Conservation (phyloP, 1,140 invertebrate genomes). For the Eupristina koningsbergeri region DNA sequence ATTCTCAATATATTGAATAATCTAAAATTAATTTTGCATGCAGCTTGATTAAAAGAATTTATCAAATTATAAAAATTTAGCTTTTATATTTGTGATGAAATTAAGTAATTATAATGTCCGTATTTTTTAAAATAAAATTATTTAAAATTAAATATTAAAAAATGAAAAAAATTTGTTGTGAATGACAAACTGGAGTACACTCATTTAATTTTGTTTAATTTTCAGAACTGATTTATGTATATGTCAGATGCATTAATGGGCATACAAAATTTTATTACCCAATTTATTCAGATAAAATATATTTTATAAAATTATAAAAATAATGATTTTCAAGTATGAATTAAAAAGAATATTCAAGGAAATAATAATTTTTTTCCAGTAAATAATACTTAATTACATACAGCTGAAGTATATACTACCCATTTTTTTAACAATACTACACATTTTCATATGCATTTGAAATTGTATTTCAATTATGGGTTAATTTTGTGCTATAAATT, state of each 20-base stretch:
- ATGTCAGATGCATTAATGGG: background rate
- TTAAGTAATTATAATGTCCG: background rate
- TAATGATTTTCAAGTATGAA: too few species aligned
- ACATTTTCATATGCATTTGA: background rate
- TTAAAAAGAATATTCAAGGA: too few species aligned
- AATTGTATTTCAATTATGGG: background rate
- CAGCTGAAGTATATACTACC: too few species aligned
- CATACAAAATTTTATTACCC: background rate
- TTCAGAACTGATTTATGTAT: background rate
- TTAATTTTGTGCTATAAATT: too few species aligned
- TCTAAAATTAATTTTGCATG: too few species aligned
- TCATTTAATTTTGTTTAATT: background rate
- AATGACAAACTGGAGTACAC: background rate
- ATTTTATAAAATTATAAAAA: background rate
- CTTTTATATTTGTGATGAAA: background rate
- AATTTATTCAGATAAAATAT: background rate
- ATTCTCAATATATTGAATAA: too few species aligned
- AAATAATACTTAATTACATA: too few species aligned
- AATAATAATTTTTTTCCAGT: too few species aligned
- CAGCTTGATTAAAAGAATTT: background rate
- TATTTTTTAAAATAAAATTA: background rate
- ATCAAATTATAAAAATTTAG: background rate
- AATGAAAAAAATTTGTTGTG: background rate
- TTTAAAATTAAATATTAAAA: background rate
- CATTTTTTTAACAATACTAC: too few species aligned